Evolutionary conservation across 2,888 invertebrate species (phyloP), one percentile per base, ranked within the genome.

Genomic region (Leptogaster cylindrica): DNA sequence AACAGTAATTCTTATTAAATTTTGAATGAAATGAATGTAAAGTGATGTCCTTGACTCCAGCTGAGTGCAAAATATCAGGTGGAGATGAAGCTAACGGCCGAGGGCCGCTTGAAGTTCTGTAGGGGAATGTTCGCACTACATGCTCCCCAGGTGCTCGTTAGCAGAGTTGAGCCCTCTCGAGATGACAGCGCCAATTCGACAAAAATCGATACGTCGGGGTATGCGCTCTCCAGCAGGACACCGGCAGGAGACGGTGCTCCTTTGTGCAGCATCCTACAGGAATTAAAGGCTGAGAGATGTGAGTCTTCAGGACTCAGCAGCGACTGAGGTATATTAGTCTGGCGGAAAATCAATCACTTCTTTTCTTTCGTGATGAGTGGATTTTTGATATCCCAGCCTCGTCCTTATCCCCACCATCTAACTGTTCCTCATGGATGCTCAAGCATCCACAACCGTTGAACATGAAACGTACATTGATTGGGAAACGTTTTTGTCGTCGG

Each of bases 161-260:
- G 18, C 1, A 23, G 8, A 4, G 20, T n/a, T 6, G 18, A 33
- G 36, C 23, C 20, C 36, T 31, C 55, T 55, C 39, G 36, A 55
- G 55, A 55, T 55, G 55, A 55, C 55, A 55, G 55, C 55, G 39
- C 55, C 55, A 55, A 36, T 36, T 23, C 25, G 36, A 23, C 55
- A 55, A 55, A 55, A 55, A 55, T 55, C 55, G 55, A 55, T 55
- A 55, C 36, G 12, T 36, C 55, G 55, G 55, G 55, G 33, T 55
- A 55, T 55, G 55, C 55, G 55, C 55, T n/a, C 20, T 55, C 18
- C 31, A 10, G 31, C 31, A 8, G 23, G n/a, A 12, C 14, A 20
- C 23, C 16, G 20, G 1, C 33, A 3, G 10, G n/a, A 8, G 14
- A 51, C 18, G 31, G 12, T 50, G 27, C 16, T 51, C 8, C 31